A percentile compares a stretch with the other conserved stretches of the same genome.
Evolutionary conservation across 2,888 invertebrate genomes (phyloP).

Genomic region (Drosophila pseudotakahashii): DNA sequence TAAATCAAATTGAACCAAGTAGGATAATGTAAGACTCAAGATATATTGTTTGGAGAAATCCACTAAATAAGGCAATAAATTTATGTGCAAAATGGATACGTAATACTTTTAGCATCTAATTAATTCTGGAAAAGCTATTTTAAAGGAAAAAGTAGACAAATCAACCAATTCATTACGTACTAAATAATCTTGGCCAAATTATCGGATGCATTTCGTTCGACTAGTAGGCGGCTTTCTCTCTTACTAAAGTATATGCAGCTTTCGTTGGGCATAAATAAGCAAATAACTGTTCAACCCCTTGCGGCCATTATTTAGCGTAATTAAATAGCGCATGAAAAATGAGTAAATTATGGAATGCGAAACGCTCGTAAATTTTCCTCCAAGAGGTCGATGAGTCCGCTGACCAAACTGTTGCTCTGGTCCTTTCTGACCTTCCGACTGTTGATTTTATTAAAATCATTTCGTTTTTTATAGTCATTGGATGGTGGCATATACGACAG

Average conservation of each 20-base stretch:
- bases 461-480: conserved; percentile 48
- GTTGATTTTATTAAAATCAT: conserved; percentile 69
- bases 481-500: conserved; percentile 16
- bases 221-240: not conserved
- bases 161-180: no score
- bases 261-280: conserved; percentile 18
- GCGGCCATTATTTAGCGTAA: conserved; percentile 47
- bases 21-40: no score
- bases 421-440: conserved; percentile 33
- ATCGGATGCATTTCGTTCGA: not conserved
- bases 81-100: no score
- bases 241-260: not conserved
- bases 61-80: no score
- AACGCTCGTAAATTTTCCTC: conserved; percentile 50
- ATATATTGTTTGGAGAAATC: no score
- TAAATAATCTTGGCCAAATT: not conserved
- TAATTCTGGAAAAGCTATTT: not conserved
- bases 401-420: conserved; percentile 55
- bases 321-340: conserved; percentile 52
- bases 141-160: not conserved
- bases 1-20: no score
- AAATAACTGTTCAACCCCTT: conserved; percentile 15
- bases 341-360: conserved; percentile 45
- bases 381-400: conserved; percentile 31
- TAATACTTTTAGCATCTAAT: not conserved